A percentile compares a stretch with the other conserved stretches of the same genome.
Evolutionary conservation across 2,888 invertebrate species (phyloP).

Genomic region (Drosophila imparisetae): DNA sequence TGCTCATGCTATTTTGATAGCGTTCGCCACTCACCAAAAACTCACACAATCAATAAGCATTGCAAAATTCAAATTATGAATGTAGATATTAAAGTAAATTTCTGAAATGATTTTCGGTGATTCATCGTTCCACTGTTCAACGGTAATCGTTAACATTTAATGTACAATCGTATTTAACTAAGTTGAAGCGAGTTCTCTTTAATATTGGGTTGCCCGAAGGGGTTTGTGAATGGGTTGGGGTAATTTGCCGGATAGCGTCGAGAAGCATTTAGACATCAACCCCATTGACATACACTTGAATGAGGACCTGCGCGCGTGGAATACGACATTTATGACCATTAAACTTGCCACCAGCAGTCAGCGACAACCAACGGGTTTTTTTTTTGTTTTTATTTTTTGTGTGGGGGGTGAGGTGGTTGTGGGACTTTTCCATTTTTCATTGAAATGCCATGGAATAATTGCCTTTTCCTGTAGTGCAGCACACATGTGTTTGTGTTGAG

Average conservation of each 20-base stretch:
- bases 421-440: slow-evolving; percentile 75
- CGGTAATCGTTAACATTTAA: slow-evolving; percentile 81
- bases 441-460: slow-evolving; percentile 77
- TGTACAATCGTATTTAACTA: slow-evolving; percentile 74
- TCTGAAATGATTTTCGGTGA: neutral
- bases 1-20: neutral
- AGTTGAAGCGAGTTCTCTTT: slow-evolving; percentile 51
- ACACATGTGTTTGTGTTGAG: slow-evolving; percentile 21
- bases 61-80: neutral
- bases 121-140: slow-evolving; percentile 27
- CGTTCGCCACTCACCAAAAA: neutral
- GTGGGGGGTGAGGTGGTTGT: slow-evolving; percentile 1
- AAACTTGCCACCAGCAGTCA: slow-evolving; percentile 42
- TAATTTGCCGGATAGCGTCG: slow-evolving; percentile 12
- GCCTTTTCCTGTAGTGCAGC: slow-evolving; percentile 71
- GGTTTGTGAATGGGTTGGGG: neutral
- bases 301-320: slow-evolving; percentile 66
- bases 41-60: neutral
- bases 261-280: slow-evolving; percentile 60
- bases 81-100: no score
- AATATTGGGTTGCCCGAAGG: slow-evolving; percentile 19
- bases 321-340: slow-evolving; percentile 73
- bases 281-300: slow-evolving; percentile 70
- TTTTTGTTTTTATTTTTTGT: neutral
- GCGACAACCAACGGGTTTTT: neutral